Evolutionary conservation across 53 echinoderm and acorn worm genomes (phyloP), one percentile per base, ranked within the genome.

Genomic region (Stichopus horrens): DNA sequence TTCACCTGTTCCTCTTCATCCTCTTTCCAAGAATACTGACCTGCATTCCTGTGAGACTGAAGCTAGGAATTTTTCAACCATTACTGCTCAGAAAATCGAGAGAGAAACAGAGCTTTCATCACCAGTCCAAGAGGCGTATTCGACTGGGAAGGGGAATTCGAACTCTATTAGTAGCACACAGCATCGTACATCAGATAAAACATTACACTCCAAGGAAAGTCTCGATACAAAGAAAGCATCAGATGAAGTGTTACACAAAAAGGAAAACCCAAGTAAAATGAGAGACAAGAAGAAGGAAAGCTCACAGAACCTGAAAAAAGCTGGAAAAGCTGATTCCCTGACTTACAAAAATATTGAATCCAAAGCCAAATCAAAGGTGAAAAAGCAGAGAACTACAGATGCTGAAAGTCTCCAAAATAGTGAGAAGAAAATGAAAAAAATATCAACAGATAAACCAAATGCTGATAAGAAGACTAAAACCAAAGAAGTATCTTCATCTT

Each of bases 21-120:
- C 57, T 81, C 20, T 57, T 6, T 81, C 81, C 23, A 81, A 81
- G 58, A 56, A 56, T 16, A 58, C 9, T 18, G 81, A 81, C 5
- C 4, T 81, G 9, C 16, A 21, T 56, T 58, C 81, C 5, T 7
- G 21, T 81, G 81, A 81, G 16, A 13, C 81, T 52, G 81, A 81
- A 20, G 57, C 57, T n/a, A 56, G 81, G 8, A 56, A 81, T 4
- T 81, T 81, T 81, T 81, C 81, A 81, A 58, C 81, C 22, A 22
- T 56, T 23, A 81, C 58, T 4, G 81, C 81, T 81, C 71, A 71
- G 71, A 71, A 71, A 71, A 71, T 71, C 7, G 71, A 71, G 18
- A 71, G n/a, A 18, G 71, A 71, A n/a, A 18, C 71, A 71, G 18
- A 6, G 71, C 19, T 20, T 5, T 13, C 71, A 71, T 16, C 21